Percentiles rank a stretch among this genome's conserved stretches.
Conservation (phyloP, 2,797 vertebrate genomes). For the Pangasius mekongensis region DNA sequence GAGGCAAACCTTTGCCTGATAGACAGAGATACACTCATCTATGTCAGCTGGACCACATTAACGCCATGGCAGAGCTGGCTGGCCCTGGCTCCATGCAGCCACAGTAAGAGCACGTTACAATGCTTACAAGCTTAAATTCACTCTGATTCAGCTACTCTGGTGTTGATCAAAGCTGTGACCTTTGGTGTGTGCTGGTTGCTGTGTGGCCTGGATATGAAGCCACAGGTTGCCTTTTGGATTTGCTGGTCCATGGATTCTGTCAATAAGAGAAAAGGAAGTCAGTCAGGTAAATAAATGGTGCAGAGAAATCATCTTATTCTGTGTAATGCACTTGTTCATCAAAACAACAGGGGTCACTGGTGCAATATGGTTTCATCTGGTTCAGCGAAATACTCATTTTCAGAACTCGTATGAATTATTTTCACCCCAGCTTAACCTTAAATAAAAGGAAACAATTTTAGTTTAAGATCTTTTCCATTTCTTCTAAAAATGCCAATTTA, state of each 20-base stretch:
- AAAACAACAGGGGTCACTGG: background rate
- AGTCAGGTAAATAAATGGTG: slow-evolving; percentile 18
- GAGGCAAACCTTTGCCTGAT: slow-evolving; percentile 20
- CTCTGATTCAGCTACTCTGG: background rate
- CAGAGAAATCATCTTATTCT: background rate
- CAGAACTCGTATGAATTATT: background rate
- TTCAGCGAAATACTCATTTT: background rate
- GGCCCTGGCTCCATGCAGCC: background rate
- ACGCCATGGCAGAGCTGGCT: slow-evolving; percentile 16
- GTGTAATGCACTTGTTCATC: background rate
- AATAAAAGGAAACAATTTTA: background rate
- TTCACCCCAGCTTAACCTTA: background rate
- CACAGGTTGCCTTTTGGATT: slow-evolving; percentile 32
- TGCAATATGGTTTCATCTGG: background rate
- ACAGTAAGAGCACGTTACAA: background rate
- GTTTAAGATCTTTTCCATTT: background rate
- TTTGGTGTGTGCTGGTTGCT: background rate
- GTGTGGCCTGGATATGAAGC: slow-evolving; percentile 15
- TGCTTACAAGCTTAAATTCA: background rate
- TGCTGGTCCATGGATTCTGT: slow-evolving; percentile 41
- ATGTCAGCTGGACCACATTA: slow-evolving; percentile 48
- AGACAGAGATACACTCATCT: slow-evolving; percentile 44
- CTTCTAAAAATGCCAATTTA: background rate
- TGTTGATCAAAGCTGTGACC: slow-evolving; percentile 4
- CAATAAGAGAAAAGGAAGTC: slow-evolving; percentile 39